Conservation (phyloP, 2,113 vertebrate species). For the Chionis minor region DNA sequence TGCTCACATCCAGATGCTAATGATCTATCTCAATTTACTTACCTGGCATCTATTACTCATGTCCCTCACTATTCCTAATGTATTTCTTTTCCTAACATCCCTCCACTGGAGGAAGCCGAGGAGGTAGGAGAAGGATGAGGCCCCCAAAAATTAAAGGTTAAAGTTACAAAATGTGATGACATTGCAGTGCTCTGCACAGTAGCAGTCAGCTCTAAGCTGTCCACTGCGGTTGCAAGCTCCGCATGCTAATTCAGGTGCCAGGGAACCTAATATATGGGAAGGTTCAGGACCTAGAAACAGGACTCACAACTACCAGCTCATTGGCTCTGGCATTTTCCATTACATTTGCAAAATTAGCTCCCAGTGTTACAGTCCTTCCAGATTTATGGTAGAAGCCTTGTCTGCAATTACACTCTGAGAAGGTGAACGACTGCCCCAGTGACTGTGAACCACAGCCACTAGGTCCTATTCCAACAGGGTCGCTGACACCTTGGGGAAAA, state of each 20-base stretch:
- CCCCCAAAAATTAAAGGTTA: not conserved
- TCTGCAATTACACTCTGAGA: not conserved
- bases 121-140: not conserved
- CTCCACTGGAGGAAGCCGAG: not conserved
- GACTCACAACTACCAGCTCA: not conserved
- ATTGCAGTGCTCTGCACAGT: not conserved
- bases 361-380: not conserved
- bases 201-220: not conserved
- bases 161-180: not conserved
- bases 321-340: not conserved
- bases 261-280: not conserved
- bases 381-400: not conserved
- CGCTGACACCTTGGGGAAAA: not conserved
- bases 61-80: not conserved
- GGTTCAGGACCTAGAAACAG: not conserved
- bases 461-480: not conserved
- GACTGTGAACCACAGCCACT: not conserved
- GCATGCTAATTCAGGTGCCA: not conserved
- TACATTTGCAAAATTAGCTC: not conserved
- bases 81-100: not conserved
- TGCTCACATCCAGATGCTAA: not conserved
- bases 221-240: not conserved
- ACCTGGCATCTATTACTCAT: not conserved
- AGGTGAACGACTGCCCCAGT: not conserved
- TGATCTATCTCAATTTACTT: constrained; percentile 21